Evolutionary conservation across 2,888 invertebrate genomes (phyloP), one percentile per base, ranked within the genome.

Genomic region (Drosophila tanythrix): DNA sequence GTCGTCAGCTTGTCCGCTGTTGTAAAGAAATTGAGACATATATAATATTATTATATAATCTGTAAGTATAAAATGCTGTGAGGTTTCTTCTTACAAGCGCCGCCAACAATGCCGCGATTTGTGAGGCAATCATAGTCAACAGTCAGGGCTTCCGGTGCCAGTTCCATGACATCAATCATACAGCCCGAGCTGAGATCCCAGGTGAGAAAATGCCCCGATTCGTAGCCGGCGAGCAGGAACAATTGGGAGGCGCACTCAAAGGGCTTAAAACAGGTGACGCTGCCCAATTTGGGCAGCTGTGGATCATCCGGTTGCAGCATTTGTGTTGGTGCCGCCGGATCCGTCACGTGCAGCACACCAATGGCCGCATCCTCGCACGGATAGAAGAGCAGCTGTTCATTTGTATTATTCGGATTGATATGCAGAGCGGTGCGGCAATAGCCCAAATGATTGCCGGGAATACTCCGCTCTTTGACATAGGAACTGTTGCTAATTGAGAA

Each of bases 211-310:
- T 95, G 95, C 1, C 97, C 97, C 29, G 95, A 95, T 92, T 97
- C 97, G 81, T 96, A 97, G 51, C 96, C 96, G 18, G 95, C 95
- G 59, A 97, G 92, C 29, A 97, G 90, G 87, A 94, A 95, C 5
- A 93, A 93, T 76, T 94, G 94, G 15, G 92, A 93, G 40, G 85
- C 90, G 13, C 86, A 85, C 60, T 91, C 91, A 15, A 95, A 92
- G 33, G 93, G 92, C 79, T 95, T 95, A n/a, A 95, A 89, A 63
- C 94, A 94, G 94, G 95, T 95, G 3, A 95, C 91, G 71, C 93
- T 93, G 11, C 96, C 95, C 25, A 95, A 82, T 66, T 93, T 93
- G 67, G 90, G 76, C 66, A 91, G 66, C 61, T 92, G 91, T 5
- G 88, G 81, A 70, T 91, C 91, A 25, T 92, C 90, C 7, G 93